Base-by-base conservation (phyloP, 2,888 invertebrate genomes). In the Mimachlamys varia region DNA sequence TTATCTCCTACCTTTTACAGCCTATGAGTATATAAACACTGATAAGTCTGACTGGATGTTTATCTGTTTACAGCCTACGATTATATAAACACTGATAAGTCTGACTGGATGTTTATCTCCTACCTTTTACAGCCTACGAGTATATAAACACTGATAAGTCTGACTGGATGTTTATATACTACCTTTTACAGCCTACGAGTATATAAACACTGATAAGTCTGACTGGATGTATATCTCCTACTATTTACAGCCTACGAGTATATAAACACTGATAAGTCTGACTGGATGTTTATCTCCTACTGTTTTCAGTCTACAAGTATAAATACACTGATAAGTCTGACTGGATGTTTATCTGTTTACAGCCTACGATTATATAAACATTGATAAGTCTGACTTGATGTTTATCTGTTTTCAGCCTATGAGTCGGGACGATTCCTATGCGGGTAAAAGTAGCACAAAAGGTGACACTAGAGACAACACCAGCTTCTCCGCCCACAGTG, bases 401-500 rank as follows among this genome's bases (percentile, higher is more conserved):
- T 76, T 22, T 58, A 58, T 10, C 58, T 44, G 44, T 44, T 88
- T 89, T 44, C 89, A 91, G 90, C 89, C 90, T 37, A 88, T 89
- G 88, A 91, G 91, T 50, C 76, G 88, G 19, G 55, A 76, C 15
- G 10, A 27, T 10, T 76, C 76, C 5, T 76, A 33, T 76, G 76
- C 33, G 76, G 76, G 33, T 15, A 53, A 53, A 12, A 15, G 19
- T 7, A 76, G 76, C 33, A 76, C 76, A 27, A 76, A 76, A 76
- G 76, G 3, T 58, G 58, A 76, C 33, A 76, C 76, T 0, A 76
- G 76, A 33, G 76, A 76, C 33, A 76, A 76, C 33, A 76, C 76
- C 27, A 76, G 76, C 76, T 76, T 76, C 5, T 93, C 94, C 0
- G 92, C 93, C 10, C 95, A 95, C 92, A 95, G 95, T 93, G 92